Percentiles rank a stretch among this genome's conserved stretches.
Evolutionary conservation across 1,140 invertebrate genomes (phyloP).

Genomic region (Tetramorium alpestre): DNA sequence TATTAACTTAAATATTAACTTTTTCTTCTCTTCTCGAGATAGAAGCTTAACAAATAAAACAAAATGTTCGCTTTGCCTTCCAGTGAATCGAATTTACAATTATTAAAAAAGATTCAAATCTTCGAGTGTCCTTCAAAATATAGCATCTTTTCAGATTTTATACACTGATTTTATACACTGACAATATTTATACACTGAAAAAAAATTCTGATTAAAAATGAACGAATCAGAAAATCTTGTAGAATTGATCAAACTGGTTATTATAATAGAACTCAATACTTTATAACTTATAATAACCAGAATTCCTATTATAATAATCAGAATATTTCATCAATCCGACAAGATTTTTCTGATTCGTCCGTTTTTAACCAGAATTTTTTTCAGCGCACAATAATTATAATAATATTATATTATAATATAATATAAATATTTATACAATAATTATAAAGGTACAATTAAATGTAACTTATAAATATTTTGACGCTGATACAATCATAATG

Average conservation of each 20-base stretch:
- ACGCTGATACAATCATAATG: neutral
- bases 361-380: no score
- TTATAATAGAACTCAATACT: no score
- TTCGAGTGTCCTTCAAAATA: neutral
- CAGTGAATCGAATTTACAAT: neutral
- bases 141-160: neutral
- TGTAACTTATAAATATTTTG: neutral
- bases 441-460: no score
- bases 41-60: neutral
- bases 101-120: neutral
- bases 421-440: neutral
- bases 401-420: neutral
- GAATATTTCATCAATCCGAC: no score
- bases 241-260: no score
- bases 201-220: no score
- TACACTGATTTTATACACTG: no score
- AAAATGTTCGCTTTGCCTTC: neutral
- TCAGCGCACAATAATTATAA: neutral
- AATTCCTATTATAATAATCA: no score
- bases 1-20: conserved; percentile 28
- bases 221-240: no score
- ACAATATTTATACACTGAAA: neutral
- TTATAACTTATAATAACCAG: no score
- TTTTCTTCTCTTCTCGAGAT: neutral
- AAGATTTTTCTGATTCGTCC: no score